Conservation (phyloP, 2,113 vertebrate genomes). For the Pygoscelis antarcticus region DNA sequence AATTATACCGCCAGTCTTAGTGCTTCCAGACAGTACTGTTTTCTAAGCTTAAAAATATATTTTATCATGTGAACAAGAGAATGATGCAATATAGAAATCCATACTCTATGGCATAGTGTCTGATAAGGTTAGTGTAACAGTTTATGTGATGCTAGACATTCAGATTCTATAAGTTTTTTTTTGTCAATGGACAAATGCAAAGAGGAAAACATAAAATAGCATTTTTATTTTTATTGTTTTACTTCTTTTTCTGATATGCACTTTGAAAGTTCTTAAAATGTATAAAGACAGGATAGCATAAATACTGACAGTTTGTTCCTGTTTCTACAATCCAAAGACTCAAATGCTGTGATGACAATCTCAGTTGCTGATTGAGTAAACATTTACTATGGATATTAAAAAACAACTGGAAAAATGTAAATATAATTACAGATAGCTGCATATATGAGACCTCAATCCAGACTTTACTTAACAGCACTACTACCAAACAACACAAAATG, state of each 20-base stretch:
- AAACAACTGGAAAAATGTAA: neutral
- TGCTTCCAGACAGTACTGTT: neutral
- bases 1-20: neutral
- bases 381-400: neutral
- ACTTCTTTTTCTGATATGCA: neutral
- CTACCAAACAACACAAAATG: neutral
- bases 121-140: neutral
- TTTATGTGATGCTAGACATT: neutral
- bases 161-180: neutral
- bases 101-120: neutral
- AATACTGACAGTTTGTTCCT: neutral
- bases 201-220: neutral
- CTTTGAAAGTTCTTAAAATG: neutral
- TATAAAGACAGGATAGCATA: neutral
- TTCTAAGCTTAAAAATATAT: neutral
- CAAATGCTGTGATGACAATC: neutral
- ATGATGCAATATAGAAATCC: neutral
- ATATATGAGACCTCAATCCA: neutral
- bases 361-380: neutral
- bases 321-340: neutral
- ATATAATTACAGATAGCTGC: neutral
- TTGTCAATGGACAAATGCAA: neutral
- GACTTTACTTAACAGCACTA: neutral
- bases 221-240: neutral
- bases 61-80: neutral